Evolutionary conservation across 2,797 vertebrate genomes (phyloP), one percentile per base, ranked within the genome.

Genomic region (Enteromius anoplus): DNA sequence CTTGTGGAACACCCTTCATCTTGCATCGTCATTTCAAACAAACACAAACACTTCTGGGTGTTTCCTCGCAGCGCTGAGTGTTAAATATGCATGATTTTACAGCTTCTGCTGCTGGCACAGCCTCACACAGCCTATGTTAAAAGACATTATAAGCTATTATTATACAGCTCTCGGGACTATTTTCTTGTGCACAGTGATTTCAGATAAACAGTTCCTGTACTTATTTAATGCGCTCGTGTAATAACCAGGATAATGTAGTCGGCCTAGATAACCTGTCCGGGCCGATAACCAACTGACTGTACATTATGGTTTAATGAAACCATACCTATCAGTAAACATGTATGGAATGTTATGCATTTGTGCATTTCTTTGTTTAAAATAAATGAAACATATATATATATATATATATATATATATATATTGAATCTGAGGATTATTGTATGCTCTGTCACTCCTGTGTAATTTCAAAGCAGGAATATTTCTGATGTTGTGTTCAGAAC

Each of bases 11-110:
- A 23, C 55, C n/a, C 55, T 58, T 60, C 55, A 60, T 5, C n/a
- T 60, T 26, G 11, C 55, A 23, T 26, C 10, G 11, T 60, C 10
- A 23, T 60, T 60, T 60, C 4, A 23, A 60, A 26, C 55, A 60
- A 60, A 58, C 55, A 23, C 55, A 23, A 58, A 58, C n/a, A 23
- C 55, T 60, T 60, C n/a, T 4, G 55, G 55, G n/a, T 60, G n/a
- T 60, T 60, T 60, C n/a, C 55, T 26, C 55, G 11, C 55, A 60
- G 10, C 9, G 9, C 21, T 60, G 21, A 55, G 53, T 4, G 55
- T 60, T 60, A 60, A 60, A 26, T 60, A 60, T 60, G 55, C 55
- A 60, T 60, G 55, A 60, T 60, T 23, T 23, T 60, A 26, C 55
- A 60, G 55, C n/a, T 5, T 60, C 55, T 60, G 55, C n/a, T 26